These are phyloP conservation scores for Riptortus pedestris DNA, from an alignment of 1,140 invertebrate genomes.

Conservation along the genomic window DNA sequence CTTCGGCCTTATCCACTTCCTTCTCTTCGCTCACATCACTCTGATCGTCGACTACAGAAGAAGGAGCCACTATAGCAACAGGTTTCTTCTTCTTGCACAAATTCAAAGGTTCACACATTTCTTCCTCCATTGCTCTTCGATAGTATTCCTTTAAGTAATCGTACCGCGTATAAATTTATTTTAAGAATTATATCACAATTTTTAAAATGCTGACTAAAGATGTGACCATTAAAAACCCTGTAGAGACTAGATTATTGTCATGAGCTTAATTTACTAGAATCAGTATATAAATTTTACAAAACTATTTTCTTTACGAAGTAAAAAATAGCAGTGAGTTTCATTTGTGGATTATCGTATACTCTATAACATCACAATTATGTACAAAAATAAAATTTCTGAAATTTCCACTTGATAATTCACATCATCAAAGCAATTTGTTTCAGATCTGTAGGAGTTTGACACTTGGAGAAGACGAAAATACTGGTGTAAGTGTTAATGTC, in stretches of 20 bases:
- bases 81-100: conserved; percentile 40
- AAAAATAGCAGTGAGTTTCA: conserved; percentile 5
- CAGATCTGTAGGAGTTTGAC: neutral
- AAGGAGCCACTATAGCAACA: conserved; percentile 40
- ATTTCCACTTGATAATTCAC: neutral
- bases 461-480: too few relatives aligned
- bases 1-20: conserved; percentile 31
- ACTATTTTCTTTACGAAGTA: conserved; percentile 6
- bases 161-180: neutral
- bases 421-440: neutral
- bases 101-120: conserved; percentile 36
- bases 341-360: conserved; percentile 19
- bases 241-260: conserved; percentile 23
- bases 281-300: conserved; percentile 13
- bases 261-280: conserved; percentile 13
- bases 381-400: conserved; percentile 20
- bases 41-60: conserved; percentile 33
- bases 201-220: conserved; percentile 10
- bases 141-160: neutral
- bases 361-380: conserved; percentile 18
- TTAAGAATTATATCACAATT: conserved; percentile 9
- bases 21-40: conserved; percentile 27
- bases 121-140: conserved; percentile 27
- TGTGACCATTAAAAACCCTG: conserved; percentile 6
- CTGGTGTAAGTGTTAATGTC: too few relatives aligned